These are phyloP conservation scores for Oegoconia quadripuncta DNA, from an alignment of 2,888 invertebrate genomes.

Conservation along the genomic window DNA sequence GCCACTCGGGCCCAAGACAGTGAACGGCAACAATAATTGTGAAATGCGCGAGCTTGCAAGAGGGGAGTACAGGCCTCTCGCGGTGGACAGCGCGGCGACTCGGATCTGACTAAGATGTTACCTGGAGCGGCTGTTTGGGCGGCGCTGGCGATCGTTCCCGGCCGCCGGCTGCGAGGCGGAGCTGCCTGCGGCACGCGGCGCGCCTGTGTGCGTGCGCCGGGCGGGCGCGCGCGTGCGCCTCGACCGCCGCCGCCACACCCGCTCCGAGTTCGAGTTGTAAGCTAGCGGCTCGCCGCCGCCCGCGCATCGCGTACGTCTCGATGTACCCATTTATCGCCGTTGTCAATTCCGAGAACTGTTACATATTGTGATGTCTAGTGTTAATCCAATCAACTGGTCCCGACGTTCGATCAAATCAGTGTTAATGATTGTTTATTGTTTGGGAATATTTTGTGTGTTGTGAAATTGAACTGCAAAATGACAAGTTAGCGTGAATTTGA, in stretches of 20 bases:
- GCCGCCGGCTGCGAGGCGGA: constrained; percentile 61
- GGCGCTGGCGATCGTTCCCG: constrained; percentile 76
- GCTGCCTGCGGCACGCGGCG: constrained; percentile 45
- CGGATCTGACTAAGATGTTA: constrained; percentile 88
- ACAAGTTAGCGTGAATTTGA: constrained; percentile 43
- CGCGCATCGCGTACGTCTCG: constrained; percentile 21
- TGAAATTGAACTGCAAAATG: constrained; percentile 25
- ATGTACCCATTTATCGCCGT: constrained; percentile 20
- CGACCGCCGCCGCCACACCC: constrained; percentile 70
- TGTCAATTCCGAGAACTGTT: constrained; percentile 51
- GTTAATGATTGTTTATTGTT: constrained; percentile 32
- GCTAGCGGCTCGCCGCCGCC: constrained; percentile 26
- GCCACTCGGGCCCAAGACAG: constrained; percentile 79
- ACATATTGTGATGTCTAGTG: constrained; percentile 36
- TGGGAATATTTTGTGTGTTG: constrained; percentile 32
- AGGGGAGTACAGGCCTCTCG: constrained; percentile 72
- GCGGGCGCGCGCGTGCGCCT: constrained; percentile 58
- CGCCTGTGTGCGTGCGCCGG: constrained; percentile 56
- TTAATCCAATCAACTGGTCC: constrained; percentile 39
- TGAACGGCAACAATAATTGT: constrained; percentile 88
- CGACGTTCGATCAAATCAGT: constrained; percentile 34
- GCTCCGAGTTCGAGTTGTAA: constrained; percentile 74
- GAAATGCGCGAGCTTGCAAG: constrained; percentile 86
- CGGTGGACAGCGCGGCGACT: constrained; percentile 75
- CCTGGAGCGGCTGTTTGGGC: constrained; percentile 85